Evolutionary conservation across 2,797 vertebrate species (phyloP).

Genomic region (Harpagifer antarcticus): DNA sequence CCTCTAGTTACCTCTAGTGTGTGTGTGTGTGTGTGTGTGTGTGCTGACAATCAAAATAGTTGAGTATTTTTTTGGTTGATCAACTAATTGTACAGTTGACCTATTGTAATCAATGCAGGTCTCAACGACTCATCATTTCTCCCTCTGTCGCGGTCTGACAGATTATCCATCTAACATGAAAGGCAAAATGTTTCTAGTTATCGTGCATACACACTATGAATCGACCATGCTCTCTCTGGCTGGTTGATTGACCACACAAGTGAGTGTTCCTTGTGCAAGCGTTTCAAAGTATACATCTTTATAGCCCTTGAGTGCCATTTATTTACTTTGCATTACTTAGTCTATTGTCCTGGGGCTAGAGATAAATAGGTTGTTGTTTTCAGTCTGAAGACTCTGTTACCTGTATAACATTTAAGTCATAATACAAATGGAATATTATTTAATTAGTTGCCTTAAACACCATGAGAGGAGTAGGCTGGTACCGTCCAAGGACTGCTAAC

Average conservation of each 20-base stretch:
- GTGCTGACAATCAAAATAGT: too few species aligned
- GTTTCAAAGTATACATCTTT: not conserved
- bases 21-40: too few species aligned
- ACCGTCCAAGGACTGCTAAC: not conserved
- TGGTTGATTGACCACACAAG: conserved; percentile 17
- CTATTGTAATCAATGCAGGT: too few species aligned
- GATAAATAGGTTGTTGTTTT: conserved; percentile 10
- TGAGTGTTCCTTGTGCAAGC: conserved; percentile 13
- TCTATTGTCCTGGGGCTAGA: conserved; percentile 7
- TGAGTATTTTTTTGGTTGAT: too few species aligned
- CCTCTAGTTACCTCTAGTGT: too few species aligned
- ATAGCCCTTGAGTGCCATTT: not conserved
- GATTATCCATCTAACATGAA: conserved; percentile 39
- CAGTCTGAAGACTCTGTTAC: conserved; percentile 8
- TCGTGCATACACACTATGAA: not conserved
- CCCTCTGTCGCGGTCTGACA: conserved; percentile 6
- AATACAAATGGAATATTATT: conserved; percentile 9
- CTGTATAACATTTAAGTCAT: conserved; percentile 10
- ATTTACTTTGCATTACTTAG: conserved; percentile 8
- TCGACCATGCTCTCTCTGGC: conserved; percentile 4
- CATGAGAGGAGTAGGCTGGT: not conserved
- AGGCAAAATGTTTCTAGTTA: conserved; percentile 8
- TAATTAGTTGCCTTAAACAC: not conserved
- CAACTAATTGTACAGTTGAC: too few species aligned
- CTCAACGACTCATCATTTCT: not conserved